phyloP scores from a whole-genome alignment of 2,888 invertebrate species.

The Philopedon plagiatum region DNA sequence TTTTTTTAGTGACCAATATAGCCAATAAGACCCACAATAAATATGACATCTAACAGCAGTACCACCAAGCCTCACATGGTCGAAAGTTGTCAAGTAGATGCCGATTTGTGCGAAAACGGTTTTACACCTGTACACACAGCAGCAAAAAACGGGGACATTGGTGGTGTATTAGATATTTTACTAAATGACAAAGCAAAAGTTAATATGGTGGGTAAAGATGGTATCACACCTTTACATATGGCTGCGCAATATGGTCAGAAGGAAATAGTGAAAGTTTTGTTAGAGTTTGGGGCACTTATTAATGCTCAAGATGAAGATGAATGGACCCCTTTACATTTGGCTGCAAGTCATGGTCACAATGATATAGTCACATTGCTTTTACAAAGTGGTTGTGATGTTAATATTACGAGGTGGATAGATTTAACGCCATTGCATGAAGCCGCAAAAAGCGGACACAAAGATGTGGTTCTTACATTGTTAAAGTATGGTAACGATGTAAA shows the following conservation, averaged over 20 bases:
- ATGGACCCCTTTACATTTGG: constrained; percentile 17
- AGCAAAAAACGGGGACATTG: not conserved
- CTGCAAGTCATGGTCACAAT: not conserved
- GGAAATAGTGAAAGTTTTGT: not conserved
- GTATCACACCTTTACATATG: constrained; percentile 12
- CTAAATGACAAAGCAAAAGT: not conserved
- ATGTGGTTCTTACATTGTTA: constrained; percentile 1
- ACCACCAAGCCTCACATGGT: too few species aligned
- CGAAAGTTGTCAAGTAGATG: too few species aligned
- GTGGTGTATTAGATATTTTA: not conserved
- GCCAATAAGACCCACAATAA: too few species aligned
- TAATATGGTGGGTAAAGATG: not conserved
- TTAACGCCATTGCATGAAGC: constrained; percentile 12
- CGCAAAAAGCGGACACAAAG: not conserved
- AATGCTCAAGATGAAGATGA: not conserved
- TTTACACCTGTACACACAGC: not conserved
- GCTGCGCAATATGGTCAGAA: constrained; percentile 7
- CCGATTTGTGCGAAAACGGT: not conserved
- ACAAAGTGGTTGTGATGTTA: constrained; percentile 1
- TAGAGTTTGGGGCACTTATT: not conserved
- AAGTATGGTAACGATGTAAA: not conserved
- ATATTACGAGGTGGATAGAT: not conserved
- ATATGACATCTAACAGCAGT: too few species aligned
- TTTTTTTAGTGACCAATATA: too few species aligned
- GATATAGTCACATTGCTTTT: constrained; percentile 4